A percentile compares a stretch with the other conserved stretches of the same genome.
phyloP scores from a whole-genome alignment of 23 tunicate genomes.

The Halocynthia roretzi region DNA sequence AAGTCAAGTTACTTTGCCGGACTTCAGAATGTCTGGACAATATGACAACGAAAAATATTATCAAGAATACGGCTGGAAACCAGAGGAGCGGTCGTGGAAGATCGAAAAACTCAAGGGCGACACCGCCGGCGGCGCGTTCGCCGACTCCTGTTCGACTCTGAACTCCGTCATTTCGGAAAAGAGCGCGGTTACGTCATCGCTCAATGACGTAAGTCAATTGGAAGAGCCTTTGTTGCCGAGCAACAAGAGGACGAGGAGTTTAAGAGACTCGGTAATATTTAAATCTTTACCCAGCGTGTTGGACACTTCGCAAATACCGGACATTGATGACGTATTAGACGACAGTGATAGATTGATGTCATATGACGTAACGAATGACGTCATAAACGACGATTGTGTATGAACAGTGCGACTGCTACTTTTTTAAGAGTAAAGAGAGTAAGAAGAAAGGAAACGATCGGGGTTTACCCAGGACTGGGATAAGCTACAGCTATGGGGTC shows the following conservation, averaged over 20 bases:
- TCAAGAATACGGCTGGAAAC: slow-evolving; percentile 8
- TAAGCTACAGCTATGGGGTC: too few relatives aligned
- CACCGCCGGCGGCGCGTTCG: background rate
- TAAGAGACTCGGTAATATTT: background rate
- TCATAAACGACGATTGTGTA: too few relatives aligned
- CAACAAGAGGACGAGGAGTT: background rate
- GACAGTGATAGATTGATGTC: background rate
- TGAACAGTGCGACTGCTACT: too few relatives aligned
- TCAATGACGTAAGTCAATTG: background rate
- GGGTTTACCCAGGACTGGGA: too few relatives aligned
- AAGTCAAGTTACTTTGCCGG: background rate
- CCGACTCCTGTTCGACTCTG: slow-evolving; percentile 15
- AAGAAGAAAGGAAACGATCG: too few relatives aligned
- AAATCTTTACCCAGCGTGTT: slow-evolving; percentile 8
- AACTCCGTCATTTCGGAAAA: slow-evolving; percentile 7
- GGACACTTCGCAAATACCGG: slow-evolving; percentile 28
- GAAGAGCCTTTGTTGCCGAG: slow-evolving; percentile 8
- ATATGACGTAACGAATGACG: too few relatives aligned
- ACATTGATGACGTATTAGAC: slow-evolving; percentile 10
- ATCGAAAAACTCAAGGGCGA: slow-evolving; percentile 20
- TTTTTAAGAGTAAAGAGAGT: too few relatives aligned
- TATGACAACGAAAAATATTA: background rate
- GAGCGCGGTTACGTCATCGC: background rate
- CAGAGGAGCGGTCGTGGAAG: slow-evolving; percentile 15
- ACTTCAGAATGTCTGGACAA: slow-evolving; percentile 3